Evolutionary conservation across 1,140 invertebrate genomes (phyloP), one percentile per base, ranked within the genome.

Genomic region (Formica exsecta): DNA sequence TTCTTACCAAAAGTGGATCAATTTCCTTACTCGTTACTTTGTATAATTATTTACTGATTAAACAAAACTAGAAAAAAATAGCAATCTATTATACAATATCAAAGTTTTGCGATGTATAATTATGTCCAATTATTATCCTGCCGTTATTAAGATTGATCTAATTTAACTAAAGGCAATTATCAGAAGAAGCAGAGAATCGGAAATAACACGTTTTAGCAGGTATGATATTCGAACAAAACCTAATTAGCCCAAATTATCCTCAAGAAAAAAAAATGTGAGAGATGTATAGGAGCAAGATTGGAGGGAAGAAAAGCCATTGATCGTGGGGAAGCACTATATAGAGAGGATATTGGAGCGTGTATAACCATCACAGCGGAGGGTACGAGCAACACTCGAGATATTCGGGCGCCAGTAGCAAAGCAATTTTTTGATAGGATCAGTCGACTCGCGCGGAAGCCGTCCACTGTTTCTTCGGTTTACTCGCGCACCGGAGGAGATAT

Each of bases 391-490:
- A 57, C 83, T 76, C 76, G 87, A 89, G 92, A 89, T 90, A 81
- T 84, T 85, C 66, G 85, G 91, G 90, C 91, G 91, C 91, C 92
- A 89, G 90, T 86, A 88, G 90, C 87, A 75, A 92, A 92, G 92
- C 91, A 92, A 92, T 92, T 92, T 92, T 92, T 92, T 92, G 92
- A 92, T 92, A 92, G 91, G 89, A 92, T 92, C 92, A 92, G 87
- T 86, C 85, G 81, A 83, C 88, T 51, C 68, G 85, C 77, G 79
- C 85, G 70, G 32, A 22, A 66, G 25, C 36, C 66, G 68, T 77
- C 79, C 86, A 84, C 59, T 88, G 91, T 92, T 92, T 88, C 91
- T 87, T 86, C 70, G 66, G 73, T 81, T 91, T 65, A 62, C 73
- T 86, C 80, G 70, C 79, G 65, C 61, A 65, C 70, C 74, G 19